Conservation (phyloP, 2,888 invertebrate genomes). For the Coronaproctus castanopsis region DNA sequence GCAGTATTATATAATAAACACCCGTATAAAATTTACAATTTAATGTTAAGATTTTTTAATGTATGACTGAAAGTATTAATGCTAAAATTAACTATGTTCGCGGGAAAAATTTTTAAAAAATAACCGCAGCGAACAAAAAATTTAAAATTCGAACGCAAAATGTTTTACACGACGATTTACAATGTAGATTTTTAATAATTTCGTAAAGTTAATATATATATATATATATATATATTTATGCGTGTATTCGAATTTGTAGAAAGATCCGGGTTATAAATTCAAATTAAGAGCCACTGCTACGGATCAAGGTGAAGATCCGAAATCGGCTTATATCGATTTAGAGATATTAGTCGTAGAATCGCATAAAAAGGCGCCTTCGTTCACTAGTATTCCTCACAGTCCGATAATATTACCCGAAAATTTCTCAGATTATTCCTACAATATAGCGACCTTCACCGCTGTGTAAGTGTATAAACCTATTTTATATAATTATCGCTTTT, state of each 20-base stretch:
- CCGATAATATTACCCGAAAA: conserved; percentile 47
- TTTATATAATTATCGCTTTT: no score
- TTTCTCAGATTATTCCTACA: conserved; percentile 45
- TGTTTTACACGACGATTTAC: no score
- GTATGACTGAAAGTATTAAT: no score
- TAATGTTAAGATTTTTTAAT: no score
- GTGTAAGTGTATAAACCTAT: conserved; percentile 39
- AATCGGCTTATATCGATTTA: conserved; percentile 51
- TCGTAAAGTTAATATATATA: no score
- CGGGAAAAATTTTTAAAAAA: no score
- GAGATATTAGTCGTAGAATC: conserved; percentile 68
- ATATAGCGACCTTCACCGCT: conserved; percentile 49
- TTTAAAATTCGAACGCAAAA: no score
- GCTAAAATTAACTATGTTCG: no score
- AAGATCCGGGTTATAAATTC: conserved; percentile 41
- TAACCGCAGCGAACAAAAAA: no score
- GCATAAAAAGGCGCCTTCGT: conserved; percentile 64
- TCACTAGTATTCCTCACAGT: conserved; percentile 39
- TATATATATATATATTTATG: neutral
- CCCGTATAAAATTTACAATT: no score
- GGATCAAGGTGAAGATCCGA: conserved; percentile 39
- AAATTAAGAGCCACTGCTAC: conserved; percentile 52
- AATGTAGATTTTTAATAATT: no score
- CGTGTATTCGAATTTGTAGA: conserved; percentile 27
- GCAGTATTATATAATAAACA: no score